Evolutionary conservation across 1,140 invertebrate species (phyloP).

Genomic region (Galendromus occidentalis): DNA sequence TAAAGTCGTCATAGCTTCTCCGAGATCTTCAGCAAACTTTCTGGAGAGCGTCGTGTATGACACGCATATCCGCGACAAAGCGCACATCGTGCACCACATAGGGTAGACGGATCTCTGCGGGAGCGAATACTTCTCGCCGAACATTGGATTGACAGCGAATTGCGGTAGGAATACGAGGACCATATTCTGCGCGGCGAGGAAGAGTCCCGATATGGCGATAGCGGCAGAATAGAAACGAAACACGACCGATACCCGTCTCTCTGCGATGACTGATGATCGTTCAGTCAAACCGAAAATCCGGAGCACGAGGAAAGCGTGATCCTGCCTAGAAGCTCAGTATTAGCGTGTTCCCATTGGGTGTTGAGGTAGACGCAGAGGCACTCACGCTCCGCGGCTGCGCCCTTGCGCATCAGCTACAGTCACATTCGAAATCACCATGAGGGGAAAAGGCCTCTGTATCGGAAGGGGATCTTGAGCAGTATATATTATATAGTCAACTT

Average conservation of each 20-base stretch:
- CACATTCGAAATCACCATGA: too few species aligned
- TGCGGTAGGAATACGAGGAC: background rate
- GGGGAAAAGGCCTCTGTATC: too few species aligned
- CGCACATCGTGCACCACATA: background rate
- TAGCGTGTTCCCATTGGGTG: too few species aligned
- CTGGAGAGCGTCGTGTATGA: background rate
- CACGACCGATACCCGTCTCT: background rate
- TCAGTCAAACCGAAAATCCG: background rate
- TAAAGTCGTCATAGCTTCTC: too few species aligned
- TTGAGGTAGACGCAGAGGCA: too few species aligned
- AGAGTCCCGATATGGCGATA: background rate
- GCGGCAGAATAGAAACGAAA: background rate
- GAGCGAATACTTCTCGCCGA: background rate
- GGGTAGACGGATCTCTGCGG: background rate
- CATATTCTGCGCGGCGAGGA: background rate
- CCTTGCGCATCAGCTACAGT: too few species aligned
- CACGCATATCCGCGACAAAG: background rate
- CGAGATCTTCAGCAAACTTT: background rate
- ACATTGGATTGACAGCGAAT: background rate
- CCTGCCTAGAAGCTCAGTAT: background rate
- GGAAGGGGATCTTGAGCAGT: too few species aligned
- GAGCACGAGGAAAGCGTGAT: background rate
- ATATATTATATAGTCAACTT: too few species aligned
- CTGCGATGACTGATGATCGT: background rate
- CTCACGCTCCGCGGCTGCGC: too few species aligned